Percentiles rank a stretch among this genome's conserved stretches.
These are phyloP conservation scores for Pseudachorutes palmiensis DNA, from an alignment of 1,140 invertebrate genomes.

Conservation along the genomic window DNA sequence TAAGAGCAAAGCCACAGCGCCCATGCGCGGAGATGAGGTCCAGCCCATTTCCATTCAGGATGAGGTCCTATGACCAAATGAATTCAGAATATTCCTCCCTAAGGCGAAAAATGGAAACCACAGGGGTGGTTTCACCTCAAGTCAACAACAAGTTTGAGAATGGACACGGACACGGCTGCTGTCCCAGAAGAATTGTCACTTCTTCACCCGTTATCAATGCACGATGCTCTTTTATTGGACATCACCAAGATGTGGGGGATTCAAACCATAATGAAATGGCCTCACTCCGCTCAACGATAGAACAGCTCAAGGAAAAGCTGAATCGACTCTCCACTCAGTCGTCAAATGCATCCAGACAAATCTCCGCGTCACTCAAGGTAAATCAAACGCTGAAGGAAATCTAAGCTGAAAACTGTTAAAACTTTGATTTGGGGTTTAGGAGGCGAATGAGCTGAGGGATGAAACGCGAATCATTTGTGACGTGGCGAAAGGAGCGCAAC, in stretches of 20 bases:
- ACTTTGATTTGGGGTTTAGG: neutral
- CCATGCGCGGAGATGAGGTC: neutral
- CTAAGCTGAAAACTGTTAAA: neutral
- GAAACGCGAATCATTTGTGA: slow-evolving; percentile 1
- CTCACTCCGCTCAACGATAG: neutral
- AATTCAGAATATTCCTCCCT: neutral
- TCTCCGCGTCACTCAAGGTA: neutral
- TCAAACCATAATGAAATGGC: neutral
- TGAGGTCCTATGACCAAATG: too few species aligned
- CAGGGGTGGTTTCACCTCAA: neutral
- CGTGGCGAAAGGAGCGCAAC: neutral
- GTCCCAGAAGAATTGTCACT: neutral
- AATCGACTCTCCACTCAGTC: neutral
- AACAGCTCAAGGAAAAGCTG: neutral
- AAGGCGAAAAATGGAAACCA: neutral
- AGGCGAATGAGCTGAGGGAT: neutral
- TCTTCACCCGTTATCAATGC: neutral
- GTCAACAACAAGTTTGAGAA: neutral
- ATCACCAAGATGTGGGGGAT: neutral
- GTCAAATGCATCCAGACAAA: neutral
- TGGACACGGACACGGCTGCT: neutral
- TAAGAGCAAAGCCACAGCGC: neutral
- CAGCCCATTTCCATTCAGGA: too few species aligned
- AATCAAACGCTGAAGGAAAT: neutral
- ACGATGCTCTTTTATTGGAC: neutral